These are phyloP conservation scores for Papio anubis DNA, from an alignment of 2,113 vertebrate species.

Conservation along the genomic window DNA sequence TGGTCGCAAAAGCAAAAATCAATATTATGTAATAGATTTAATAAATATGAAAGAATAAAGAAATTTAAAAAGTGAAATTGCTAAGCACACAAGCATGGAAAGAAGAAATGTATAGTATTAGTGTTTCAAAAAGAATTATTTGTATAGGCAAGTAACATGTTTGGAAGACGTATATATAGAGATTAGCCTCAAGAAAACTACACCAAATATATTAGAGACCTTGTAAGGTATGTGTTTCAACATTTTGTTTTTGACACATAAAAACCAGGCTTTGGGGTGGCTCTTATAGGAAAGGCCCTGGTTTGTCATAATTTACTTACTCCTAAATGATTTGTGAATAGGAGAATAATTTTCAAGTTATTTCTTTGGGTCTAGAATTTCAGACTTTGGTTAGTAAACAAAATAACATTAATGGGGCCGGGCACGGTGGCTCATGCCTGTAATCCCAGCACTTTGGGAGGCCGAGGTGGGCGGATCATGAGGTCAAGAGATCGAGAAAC, in stretches of 20 bases:
- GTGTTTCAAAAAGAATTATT: background rate
- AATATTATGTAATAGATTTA: background rate
- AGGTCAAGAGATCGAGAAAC: too few species aligned
- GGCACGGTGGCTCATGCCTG: too few species aligned
- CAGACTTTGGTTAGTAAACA: background rate
- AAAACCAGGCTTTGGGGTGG: background rate
- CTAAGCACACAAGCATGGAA: background rate
- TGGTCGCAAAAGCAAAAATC: background rate
- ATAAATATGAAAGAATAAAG: background rate
- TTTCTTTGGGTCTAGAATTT: background rate
- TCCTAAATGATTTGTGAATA: background rate
- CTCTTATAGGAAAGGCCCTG: background rate
- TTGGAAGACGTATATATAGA: background rate
- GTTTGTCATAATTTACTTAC: background rate
- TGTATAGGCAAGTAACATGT: background rate
- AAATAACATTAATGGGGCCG: background rate
- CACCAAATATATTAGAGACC: background rate
- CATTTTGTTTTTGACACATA: background rate
- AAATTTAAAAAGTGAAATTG: background rate
- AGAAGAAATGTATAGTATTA: background rate
- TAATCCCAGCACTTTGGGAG: too few species aligned
- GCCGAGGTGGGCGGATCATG: too few species aligned
- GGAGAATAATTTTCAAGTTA: background rate
- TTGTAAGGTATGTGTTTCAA: background rate
- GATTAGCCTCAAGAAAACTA: background rate